These are phyloP conservation scores for Phaethon lepturus DNA, from an alignment of 2,113 vertebrate species.

Conservation along the genomic window DNA sequence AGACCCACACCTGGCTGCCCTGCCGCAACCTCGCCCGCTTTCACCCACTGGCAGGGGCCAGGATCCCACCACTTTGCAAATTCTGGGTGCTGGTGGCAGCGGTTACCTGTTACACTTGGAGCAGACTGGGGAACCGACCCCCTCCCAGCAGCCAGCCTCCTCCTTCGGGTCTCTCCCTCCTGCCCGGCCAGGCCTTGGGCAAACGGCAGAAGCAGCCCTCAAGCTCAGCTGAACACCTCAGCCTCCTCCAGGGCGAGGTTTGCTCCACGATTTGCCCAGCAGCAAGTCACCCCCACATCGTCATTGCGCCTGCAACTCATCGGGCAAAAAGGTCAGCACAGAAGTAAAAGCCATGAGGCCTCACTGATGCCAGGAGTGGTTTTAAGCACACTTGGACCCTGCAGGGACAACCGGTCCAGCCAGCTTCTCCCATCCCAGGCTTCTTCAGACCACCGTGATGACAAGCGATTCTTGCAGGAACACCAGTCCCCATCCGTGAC, in stretches of 20 bases:
- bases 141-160: rapidly evolving
- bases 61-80: rapidly evolving
- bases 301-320: background rate
- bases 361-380: rapidly evolving
- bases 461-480: background rate
- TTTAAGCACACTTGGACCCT: background rate
- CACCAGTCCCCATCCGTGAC: background rate
- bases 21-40: rapidly evolving
- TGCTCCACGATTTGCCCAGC: rapidly evolving
- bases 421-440: background rate
- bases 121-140: rapidly evolving
- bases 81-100: rapidly evolving
- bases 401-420: background rate
- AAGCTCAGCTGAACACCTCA: background rate
- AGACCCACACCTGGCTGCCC: background rate
- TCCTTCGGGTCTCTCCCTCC: background rate
- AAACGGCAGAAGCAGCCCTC: background rate
- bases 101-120: rapidly evolving
- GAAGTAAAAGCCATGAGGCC: background rate
- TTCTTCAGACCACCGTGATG: rapidly evolving
- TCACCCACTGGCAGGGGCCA: too few species aligned
- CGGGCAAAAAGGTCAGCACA: background rate
- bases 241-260: rapidly evolving
- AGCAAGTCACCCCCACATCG: rapidly evolving
- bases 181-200: background rate